Evolutionary conservation across 2,797 vertebrate genomes (phyloP), one percentile per base, ranked within the genome.

Genomic region (Peromyscus eremicus): DNA sequence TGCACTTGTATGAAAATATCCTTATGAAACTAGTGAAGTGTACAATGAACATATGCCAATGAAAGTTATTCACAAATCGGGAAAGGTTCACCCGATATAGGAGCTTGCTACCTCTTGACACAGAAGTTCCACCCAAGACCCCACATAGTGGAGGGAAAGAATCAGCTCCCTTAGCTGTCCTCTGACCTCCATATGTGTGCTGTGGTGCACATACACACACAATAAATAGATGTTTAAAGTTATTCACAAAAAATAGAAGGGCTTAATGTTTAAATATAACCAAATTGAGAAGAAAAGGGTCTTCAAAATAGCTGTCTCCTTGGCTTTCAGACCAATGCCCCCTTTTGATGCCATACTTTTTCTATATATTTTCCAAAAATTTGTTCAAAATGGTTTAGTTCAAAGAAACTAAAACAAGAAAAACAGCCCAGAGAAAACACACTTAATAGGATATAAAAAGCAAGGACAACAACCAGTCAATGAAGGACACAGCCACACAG

Each of bases 401-500:
- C 60, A 83, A 43, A 95, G 66, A 87, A 62, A 77, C 25, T 13
- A 77, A 9, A 75, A 11, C 29, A 89, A 83, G 46, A 13, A 71
- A 83, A 94, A 76, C 0, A 89, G 0, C 3, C 12, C 2, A 37
- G 70, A 52, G 40, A 55, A 52, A 40, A n/a, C 14, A 90, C 68
- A 6, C 1, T 80, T 80, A 55, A 55, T 6, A 76, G 5, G 79
- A 94, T 52, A 75, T 5, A 37, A 82, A 92, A 52, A 40, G 4
- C 2, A 75, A 60, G 6, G 23, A 17, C 11, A 19, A 12, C 1
- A 85, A 32, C 19, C 62, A 85, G 27, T 52, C 25, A 76, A 64
- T 7, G 6, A 27, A 94, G 16, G 23, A 11, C 12, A 16, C 0
- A 6, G 0, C 32, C 5, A 8, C 0, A 4, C 0, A 16, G 27